Base-by-base conservation (phyloP, 2,113 vertebrate genomes). In the Corythaixoides concolor region DNA sequence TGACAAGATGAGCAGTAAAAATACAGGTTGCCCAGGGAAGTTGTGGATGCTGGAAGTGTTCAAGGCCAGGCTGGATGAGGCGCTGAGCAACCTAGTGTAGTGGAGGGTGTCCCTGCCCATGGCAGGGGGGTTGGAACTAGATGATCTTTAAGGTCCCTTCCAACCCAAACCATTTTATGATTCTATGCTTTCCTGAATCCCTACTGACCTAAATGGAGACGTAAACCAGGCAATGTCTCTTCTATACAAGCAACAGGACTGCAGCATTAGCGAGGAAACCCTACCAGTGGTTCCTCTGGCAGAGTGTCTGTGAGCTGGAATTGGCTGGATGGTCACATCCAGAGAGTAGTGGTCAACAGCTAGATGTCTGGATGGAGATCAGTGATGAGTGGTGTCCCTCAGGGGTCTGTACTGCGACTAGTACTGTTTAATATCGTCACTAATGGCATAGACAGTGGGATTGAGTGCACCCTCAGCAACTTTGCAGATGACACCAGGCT, bases 361-460 rank as follows among this genome's bases (percentile, higher is more conserved):
- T 83, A 15, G 21, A 9, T 41, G 43, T 59, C 49, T 2, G 5
- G 30, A 23, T 60, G 58, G 50, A 89, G 56, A 60, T 53, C 6
- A 28, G 35, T 52, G 70, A 58, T 0, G 0, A 66, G 24, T 66
- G 3, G 8, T 69, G 28, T 56, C n/a, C 32, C 11, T 68, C n/a
- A 32, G 33, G 9, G 63, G 7, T 66, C 50, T 4, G 0, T 45
- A 50, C 3, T 64, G 72, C n/a, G n/a, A 59, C 24, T 3, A 24
- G n/a, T 45, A 10, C n/a, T 72, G 15, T 72, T 76, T 41, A 56
- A 15, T 72, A 39, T n/a, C 35, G 64, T 90, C 24, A 82, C 18
- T 60, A 89, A 4, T 4, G 18, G 60, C 20, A 32, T 19, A 30
- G 22, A n/a, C 16, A 47, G 43, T 50, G 12, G 12, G 45, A 60